Conservation (phyloP, 1,140 invertebrate species). For the Gryon sp. region DNA sequence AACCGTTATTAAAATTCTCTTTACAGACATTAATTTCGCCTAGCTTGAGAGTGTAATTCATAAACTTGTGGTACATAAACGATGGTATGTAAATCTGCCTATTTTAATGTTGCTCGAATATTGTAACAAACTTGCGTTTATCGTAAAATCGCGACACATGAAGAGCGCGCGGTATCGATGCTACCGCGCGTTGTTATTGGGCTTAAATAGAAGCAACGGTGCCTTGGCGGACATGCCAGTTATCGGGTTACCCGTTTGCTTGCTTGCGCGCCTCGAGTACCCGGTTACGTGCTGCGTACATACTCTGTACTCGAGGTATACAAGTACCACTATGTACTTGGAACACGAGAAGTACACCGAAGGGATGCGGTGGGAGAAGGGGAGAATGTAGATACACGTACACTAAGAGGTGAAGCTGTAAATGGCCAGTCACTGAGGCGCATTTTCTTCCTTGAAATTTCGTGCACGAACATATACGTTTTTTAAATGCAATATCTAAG, state of each 20-base stretch:
- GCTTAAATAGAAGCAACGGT: conserved; percentile 72
- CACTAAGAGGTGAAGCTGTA: no score
- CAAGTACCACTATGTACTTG: conserved; percentile 63
- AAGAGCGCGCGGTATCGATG: conserved; percentile 56
- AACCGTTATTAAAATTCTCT: conserved; percentile 22
- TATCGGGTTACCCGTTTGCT: conserved; percentile 71
- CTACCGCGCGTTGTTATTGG: conserved; percentile 75
- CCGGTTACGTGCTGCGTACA: conserved; percentile 63
- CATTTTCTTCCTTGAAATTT: no score
- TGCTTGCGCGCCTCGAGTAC: conserved; percentile 57
- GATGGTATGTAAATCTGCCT: conserved; percentile 41
- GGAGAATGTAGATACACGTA: no score
- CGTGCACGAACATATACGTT: no score
- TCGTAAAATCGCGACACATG: conserved; percentile 56
- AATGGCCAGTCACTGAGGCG: no score
- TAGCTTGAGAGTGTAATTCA: conserved; percentile 20
- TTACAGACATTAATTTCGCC: conserved; percentile 1
- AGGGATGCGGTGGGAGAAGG: no score
- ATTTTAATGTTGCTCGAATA: conserved; percentile 54
- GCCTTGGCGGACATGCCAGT: conserved; percentile 72
- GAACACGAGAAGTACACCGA: conserved; percentile 49
- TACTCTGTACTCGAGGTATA: conserved; percentile 54
- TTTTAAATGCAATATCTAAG: no score
- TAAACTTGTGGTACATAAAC: conserved; percentile 39
- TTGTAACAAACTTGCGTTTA: conserved; percentile 50